Evolutionary conservation across 2,888 invertebrate species (phyloP).

Genomic region (Lissonota sp.): DNA sequence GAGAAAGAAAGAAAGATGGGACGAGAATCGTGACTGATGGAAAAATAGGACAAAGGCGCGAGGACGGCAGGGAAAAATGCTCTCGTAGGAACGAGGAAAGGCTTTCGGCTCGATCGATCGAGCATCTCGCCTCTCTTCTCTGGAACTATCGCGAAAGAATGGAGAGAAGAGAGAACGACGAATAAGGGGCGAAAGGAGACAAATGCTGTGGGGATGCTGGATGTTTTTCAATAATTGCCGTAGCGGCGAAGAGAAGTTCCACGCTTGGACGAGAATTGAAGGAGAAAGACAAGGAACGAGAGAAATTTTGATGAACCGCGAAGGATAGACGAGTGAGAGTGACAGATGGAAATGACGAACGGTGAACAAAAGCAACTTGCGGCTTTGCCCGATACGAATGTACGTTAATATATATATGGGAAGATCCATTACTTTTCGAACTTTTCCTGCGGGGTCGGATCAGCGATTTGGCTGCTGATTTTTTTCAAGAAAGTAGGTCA

Average conservation of each 20-base stretch:
- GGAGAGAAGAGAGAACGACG: not conserved
- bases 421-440: no score
- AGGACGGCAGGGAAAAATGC: conserved; percentile 20
- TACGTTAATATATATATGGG: conserved; percentile 4
- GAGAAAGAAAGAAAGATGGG: not conserved
- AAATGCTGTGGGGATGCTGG: conserved; percentile 18
- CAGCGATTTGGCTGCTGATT: no score
- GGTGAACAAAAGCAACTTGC: conserved; percentile 51
- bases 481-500: no score
- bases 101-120: conserved; percentile 53
- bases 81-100: conserved; percentile 14
- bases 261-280: conserved; percentile 37
- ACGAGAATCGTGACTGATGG: conserved; percentile 16
- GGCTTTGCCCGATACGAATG: conserved; percentile 28
- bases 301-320: conserved; percentile 52
- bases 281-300: conserved; percentile 29
- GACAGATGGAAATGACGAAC: conserved; percentile 48
- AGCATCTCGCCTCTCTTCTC: conserved; percentile 2
- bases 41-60: conserved; percentile 15
- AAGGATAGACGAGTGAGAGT: not conserved
- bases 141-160: conserved; percentile 9
- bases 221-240: conserved; percentile 48
- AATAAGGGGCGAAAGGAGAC: conserved; percentile 5
- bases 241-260: conserved; percentile 13
- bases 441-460: no score